Conservation (phyloP, 2,797 vertebrate genomes). For the Parotocinclus haroldoi region DNA sequence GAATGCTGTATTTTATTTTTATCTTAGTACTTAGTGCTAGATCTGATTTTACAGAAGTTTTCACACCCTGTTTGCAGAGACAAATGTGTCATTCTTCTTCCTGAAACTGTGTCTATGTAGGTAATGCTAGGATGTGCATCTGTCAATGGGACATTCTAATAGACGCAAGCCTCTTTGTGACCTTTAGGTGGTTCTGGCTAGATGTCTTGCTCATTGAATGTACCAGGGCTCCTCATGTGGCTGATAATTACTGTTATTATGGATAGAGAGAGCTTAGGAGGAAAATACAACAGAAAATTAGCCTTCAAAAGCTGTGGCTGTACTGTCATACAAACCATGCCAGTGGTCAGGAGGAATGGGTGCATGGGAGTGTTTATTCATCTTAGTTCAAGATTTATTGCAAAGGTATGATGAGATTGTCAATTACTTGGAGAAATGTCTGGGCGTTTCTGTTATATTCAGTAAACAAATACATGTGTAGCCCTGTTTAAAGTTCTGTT, state of each 20-base stretch:
- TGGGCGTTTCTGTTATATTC: neutral
- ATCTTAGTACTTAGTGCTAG: no score
- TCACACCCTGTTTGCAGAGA: no score
- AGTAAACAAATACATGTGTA: neutral
- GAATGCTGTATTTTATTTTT: no score
- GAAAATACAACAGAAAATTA: conserved; percentile 8
- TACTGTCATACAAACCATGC: neutral
- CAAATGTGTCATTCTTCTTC: no score
- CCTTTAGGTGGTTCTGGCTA: conserved; percentile 36
- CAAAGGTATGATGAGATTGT: neutral
- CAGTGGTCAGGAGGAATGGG: neutral
- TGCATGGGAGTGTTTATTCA: conserved; percentile 3
- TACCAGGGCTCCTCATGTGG: conserved; percentile 30
- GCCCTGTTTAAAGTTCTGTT: no score
- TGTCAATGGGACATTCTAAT: neutral
- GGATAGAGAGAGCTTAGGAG: conserved; percentile 20
- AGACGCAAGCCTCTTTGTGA: conserved; percentile 14
- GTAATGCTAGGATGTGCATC: neutral
- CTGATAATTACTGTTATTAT: conserved; percentile 50
- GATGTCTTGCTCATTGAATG: conserved; percentile 36
- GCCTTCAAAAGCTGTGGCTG: conserved; percentile 4
- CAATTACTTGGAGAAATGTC: neutral
- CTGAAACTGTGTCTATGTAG: neutral
- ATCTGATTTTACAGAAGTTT: no score
- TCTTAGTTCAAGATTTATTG: neutral